Percentiles rank a stretch among this genome's conserved stretches.
phyloP scores from a whole-genome alignment of 2,888 invertebrate genomes.

The Pherbina coryleti region DNA sequence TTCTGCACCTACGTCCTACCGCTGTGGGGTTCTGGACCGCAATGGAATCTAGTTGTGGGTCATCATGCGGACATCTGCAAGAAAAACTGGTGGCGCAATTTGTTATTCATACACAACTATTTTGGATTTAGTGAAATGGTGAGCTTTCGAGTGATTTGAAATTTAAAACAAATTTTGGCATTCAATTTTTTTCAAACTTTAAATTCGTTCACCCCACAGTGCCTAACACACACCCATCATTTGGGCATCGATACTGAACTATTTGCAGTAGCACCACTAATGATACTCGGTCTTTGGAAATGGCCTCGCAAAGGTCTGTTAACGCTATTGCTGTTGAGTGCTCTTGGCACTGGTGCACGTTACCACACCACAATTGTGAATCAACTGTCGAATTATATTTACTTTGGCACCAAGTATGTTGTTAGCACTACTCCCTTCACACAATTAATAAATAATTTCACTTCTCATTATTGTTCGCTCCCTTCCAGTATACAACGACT shows the following conservation, averaged over 20 bases:
- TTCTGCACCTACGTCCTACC: slow-evolving; percentile 79
- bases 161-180: background rate
- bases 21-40: slow-evolving; percentile 75
- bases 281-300: slow-evolving; percentile 74
- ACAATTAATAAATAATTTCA: background rate
- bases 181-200: background rate
- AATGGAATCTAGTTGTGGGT: slow-evolving; percentile 78
- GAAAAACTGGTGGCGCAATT: slow-evolving; percentile 78
- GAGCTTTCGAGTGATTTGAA: slow-evolving; percentile 46
- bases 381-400: slow-evolving; percentile 76
- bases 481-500: slow-evolving; percentile 73
- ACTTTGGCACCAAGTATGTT: slow-evolving; percentile 78
- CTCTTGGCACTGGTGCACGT: slow-evolving; percentile 74
- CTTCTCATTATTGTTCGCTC: background rate
- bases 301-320: slow-evolving; percentile 73
- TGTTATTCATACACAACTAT: slow-evolving; percentile 80
- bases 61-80: slow-evolving; percentile 79
- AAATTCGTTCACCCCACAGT: slow-evolving; percentile 66
- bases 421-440: background rate
- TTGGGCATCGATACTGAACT: slow-evolving; percentile 79
- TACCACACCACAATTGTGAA: slow-evolving; percentile 75
- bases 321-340: slow-evolving; percentile 70
- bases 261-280: slow-evolving; percentile 75
- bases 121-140: slow-evolving; percentile 81
- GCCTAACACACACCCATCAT: slow-evolving; percentile 80